Conservation (phyloP, 2,797 vertebrate species). For the Takifugu ocellatus region DNA sequence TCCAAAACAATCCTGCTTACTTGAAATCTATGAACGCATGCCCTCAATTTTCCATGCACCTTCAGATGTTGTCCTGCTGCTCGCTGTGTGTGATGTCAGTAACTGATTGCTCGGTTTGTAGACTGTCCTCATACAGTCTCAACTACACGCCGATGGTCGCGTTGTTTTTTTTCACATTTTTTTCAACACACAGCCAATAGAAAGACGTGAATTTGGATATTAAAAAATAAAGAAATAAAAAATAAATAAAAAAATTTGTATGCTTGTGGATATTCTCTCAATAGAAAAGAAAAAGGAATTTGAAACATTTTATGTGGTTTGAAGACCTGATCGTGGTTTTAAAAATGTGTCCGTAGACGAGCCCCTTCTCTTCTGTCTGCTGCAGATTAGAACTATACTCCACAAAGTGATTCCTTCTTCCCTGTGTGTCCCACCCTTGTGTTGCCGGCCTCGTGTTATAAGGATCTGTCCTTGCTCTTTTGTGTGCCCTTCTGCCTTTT, state of each 20-base stretch:
- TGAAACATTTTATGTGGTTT: background rate
- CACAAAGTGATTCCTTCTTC: slow-evolving; percentile 20
- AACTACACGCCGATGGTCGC: slow-evolving; percentile 7
- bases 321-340: background rate
- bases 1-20: slow-evolving; percentile 38
- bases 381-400: slow-evolving; percentile 62
- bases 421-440: slow-evolving; percentile 6
- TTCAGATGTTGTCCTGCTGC: slow-evolving; percentile 30
- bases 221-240: no score
- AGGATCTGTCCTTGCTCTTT: slow-evolving; percentile 20
- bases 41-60: slow-evolving; percentile 42
- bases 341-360: background rate
- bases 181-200: background rate
- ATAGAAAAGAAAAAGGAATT: background rate
- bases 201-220: no score
- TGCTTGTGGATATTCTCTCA: no score
- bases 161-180: no score
- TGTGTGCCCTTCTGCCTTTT: slow-evolving; percentile 22
- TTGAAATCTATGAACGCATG: slow-evolving; percentile 40
- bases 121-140: slow-evolving; percentile 7
- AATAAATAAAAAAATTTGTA: no score
- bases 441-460: slow-evolving; percentile 12
- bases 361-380: slow-evolving; percentile 18
- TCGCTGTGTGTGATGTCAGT: slow-evolving; percentile 24
- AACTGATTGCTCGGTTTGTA: slow-evolving; percentile 14